Conservation (phyloP, 2,888 invertebrate species). For the Lithosia quadra region DNA sequence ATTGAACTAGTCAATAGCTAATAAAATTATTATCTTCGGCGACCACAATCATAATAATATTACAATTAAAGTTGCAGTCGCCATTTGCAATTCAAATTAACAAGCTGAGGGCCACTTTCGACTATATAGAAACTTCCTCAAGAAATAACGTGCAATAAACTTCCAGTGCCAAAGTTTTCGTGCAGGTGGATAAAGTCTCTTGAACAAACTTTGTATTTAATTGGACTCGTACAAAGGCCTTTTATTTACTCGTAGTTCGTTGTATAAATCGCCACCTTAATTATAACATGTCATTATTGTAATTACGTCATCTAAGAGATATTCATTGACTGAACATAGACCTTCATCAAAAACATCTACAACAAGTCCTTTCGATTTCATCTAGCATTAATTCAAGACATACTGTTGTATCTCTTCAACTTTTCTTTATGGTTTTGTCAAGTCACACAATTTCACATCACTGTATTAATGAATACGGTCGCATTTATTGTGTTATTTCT, state of each 20-base stretch:
- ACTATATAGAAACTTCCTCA: neutral
- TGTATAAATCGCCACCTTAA: neutral
- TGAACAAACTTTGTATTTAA: neutral
- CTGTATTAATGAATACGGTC: no score
- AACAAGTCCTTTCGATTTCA: no score
- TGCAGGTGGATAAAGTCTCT: conserved; percentile 1
- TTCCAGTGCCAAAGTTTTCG: neutral
- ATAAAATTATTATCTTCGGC: neutral
- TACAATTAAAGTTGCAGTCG: neutral
- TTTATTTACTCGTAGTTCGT: neutral
- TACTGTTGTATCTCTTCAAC: no score
- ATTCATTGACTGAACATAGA: no score
- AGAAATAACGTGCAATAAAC: neutral
- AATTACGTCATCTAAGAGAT: no score
- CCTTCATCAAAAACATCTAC: no score
- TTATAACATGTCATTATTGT: neutral
- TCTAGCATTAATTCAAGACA: no score
- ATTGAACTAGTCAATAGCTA: no score
- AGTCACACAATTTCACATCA: no score
- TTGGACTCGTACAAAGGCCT: neutral
- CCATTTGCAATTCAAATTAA: neutral
- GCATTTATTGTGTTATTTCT: no score
- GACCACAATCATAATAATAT: neutral
- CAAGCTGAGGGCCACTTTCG: neutral
- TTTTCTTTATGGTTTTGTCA: no score